Percentiles rank a stretch among this genome's conserved stretches.
These are phyloP conservation scores for Psophia crepitans DNA, from an alignment of 2,113 vertebrate genomes.

Conservation along the genomic window DNA sequence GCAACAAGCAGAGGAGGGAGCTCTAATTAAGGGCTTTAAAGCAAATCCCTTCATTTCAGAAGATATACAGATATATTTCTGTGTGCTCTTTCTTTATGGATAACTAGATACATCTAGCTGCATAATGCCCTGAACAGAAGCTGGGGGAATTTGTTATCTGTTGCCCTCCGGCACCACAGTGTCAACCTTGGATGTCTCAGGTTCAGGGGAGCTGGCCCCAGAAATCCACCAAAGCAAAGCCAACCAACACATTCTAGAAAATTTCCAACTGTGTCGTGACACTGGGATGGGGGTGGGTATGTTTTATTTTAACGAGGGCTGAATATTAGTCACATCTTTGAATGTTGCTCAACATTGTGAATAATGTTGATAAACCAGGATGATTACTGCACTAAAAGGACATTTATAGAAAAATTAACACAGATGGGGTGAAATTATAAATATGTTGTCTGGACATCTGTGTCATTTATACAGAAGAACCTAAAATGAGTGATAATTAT, in stretches of 20 bases:
- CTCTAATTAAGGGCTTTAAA: not conserved
- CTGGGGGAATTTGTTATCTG: not conserved
- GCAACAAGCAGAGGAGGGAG: not conserved
- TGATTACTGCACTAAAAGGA: conserved; percentile 26
- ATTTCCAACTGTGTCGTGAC: not conserved
- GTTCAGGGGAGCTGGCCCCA: not conserved
- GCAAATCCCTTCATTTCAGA: not conserved
- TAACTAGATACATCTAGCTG: not conserved
- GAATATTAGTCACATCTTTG: conserved; percentile 43
- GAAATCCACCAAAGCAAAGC: not conserved
- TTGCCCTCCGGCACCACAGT: not conserved
- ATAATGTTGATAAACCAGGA: conserved; percentile 55
- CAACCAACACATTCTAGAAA: not conserved
- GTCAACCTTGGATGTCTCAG: not conserved
- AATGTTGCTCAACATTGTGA: conserved; percentile 45
- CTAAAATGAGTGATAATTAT: conserved; percentile 56
- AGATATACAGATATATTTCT: not conserved
- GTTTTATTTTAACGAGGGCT: conserved; percentile 15
- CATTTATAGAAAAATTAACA: conserved; percentile 58
- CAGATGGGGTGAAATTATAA: conserved; percentile 61
- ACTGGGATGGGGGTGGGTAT: not conserved
- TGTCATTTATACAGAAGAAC: conserved; percentile 55
- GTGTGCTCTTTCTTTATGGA: not conserved
- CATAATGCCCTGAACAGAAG: not conserved
- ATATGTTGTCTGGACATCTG: conserved; percentile 62